Evolutionary conservation across 2,888 invertebrate genomes (phyloP), one percentile per base, ranked within the genome.

Genomic region (Himalopsyche anomala): DNA sequence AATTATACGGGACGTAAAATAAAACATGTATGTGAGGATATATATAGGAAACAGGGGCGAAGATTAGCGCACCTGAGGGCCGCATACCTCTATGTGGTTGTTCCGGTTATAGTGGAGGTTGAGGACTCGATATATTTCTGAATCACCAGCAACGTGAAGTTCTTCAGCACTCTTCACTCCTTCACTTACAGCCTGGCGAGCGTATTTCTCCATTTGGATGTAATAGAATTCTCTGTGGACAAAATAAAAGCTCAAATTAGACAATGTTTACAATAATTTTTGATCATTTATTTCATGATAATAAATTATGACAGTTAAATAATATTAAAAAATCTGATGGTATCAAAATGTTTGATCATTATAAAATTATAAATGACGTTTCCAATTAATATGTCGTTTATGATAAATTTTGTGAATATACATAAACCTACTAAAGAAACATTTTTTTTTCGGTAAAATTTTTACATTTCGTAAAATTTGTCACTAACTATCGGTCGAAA

Each of bases 181-280:
- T 93, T 99, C 99, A 90, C 98, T 98, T 90, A 99, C 96, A 82
- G 99, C 98, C 93, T 99, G 99, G 90, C 99, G 95, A 89, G 99
- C 99, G 93, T 99, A 99, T 93, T 99, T 99, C 94, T 99, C 99
- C 99, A 99, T 99, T 94, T 99, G 99, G 91, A 99, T 99, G 94
- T 99, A 99, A 95, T 98, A 99, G 95, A 99, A 99, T 94, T 99
- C 99, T 93, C 99, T 99, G 95, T 82, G 94, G 94, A 86, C 28
- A 81, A 74, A 36, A 54, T 54, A 82, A 28, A 82, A 82, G 28
- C 2, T 5, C 36, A 4, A 45, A 15, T 81, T 54, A 51, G 28
- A 51, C 4, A 51, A 51, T 4, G 15, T 51, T 45, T 45, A 11
- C 6, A 45, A 11, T 11, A 45, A 40, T 40, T 40, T 40, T 40